Conservation (phyloP, 2,113 vertebrate species). For the Oreamnos americanus region DNA sequence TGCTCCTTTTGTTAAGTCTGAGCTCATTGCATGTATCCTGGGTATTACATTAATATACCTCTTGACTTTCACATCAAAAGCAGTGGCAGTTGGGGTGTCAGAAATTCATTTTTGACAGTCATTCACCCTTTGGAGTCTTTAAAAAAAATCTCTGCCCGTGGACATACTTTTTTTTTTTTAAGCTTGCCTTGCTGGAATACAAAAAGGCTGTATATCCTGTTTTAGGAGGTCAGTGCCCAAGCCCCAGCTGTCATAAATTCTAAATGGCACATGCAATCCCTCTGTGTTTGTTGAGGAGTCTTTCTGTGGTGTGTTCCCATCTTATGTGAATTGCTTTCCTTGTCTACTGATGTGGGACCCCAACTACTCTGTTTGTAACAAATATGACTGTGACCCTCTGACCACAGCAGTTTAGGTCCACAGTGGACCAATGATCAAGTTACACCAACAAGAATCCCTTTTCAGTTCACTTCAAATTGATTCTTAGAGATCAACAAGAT, state of each 20-base stretch:
- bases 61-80: neutral
- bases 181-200: neutral
- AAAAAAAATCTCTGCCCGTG: neutral
- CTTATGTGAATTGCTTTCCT: neutral
- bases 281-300: neutral
- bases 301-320: neutral
- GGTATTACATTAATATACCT: neutral
- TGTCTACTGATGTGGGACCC: neutral
- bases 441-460: neutral
- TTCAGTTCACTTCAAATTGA: neutral
- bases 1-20: neutral
- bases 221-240: neutral
- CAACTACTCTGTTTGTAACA: neutral
- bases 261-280: neutral
- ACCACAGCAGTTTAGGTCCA: neutral
- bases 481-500: neutral
- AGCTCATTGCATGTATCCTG: neutral
- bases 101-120: neutral
- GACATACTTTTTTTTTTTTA: neutral
- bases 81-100: neutral
- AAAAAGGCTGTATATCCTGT: neutral
- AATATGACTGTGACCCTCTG: neutral
- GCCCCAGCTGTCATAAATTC: no score
- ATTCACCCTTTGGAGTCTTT: neutral
- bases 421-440: neutral